phyloP scores from a whole-genome alignment of 2,113 vertebrate species.

The Malurus cyaneus region DNA sequence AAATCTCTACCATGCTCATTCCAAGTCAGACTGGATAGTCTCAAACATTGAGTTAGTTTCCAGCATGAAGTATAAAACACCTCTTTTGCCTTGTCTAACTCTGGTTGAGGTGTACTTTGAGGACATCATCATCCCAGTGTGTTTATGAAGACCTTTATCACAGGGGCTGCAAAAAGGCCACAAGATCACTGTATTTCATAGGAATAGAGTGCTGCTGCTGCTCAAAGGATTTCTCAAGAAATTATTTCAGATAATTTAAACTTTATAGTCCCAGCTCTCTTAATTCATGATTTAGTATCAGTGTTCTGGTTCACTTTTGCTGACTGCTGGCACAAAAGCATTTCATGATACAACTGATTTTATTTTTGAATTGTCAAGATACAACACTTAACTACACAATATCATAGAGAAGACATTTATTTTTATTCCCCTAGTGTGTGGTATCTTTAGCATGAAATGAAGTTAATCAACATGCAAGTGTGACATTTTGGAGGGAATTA shows the following conservation, averaged over 20 bases:
- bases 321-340: not conserved
- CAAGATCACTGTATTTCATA: not conserved
- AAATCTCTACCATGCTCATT: not conserved
- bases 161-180: not conserved
- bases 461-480: not conserved
- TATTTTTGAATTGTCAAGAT: not conserved
- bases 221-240: not conserved
- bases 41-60: not conserved
- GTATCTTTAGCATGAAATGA: not conserved
- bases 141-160: not conserved
- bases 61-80: not conserved
- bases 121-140: not conserved
- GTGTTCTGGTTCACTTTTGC: not conserved
- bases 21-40: not conserved
- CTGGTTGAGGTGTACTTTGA: not conserved
- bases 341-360: not conserved
- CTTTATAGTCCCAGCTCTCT: not conserved
- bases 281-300: not conserved
- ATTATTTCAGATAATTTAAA: not conserved
- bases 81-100: not conserved
- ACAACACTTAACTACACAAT: not conserved
- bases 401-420: not conserved
- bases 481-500: not conserved
- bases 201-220: not conserved
- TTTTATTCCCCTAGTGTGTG: not conserved